Evolutionary conservation across 35 echinoderm and acorn worm genomes (phyloP).

Genomic region (Apostichopus parvimensis): DNA sequence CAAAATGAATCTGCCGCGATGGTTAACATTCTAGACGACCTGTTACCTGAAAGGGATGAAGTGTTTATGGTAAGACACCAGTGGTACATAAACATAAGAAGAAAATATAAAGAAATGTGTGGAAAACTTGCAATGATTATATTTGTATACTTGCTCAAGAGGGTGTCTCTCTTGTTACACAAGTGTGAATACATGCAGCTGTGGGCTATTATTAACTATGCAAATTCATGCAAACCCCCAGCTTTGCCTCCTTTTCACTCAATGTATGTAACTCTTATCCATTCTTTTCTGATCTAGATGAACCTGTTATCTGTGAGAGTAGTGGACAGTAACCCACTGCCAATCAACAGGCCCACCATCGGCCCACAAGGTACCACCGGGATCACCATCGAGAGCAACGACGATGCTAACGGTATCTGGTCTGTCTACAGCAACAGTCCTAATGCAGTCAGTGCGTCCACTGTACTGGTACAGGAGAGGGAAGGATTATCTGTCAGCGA

Average conservation of each 20-base stretch:
- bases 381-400: slow-evolving; percentile 82
- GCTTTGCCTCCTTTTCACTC: no score
- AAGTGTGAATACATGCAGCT: no score
- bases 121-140: no score
- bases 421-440: slow-evolving; percentile 94
- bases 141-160: no score
- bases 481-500: slow-evolving; percentile 86
- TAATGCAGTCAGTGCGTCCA: slow-evolving; percentile 59
- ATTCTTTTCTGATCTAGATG: slow-evolving; percentile 51
- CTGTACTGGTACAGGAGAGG: slow-evolving; percentile 71
- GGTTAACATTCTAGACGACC: slow-evolving; percentile 82
- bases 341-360: slow-evolving; percentile 69
- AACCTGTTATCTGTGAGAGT: slow-evolving; percentile 69
- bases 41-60: slow-evolving; percentile 84
- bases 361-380: slow-evolving; percentile 38
- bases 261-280: background rate
- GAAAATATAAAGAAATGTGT: background rate
- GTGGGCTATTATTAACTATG: no score
- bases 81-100: background rate
- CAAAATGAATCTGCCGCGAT: slow-evolving; percentile 40
- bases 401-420: slow-evolving; percentile 98
- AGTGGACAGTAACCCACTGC: slow-evolving; percentile 57
- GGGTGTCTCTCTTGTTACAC: no score
- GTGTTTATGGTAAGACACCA: slow-evolving; percentile 70
- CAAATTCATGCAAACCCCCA: no score